Base-by-base conservation (phyloP, 1,140 invertebrate species). In the Camponotus pennsylvanicus region DNA sequence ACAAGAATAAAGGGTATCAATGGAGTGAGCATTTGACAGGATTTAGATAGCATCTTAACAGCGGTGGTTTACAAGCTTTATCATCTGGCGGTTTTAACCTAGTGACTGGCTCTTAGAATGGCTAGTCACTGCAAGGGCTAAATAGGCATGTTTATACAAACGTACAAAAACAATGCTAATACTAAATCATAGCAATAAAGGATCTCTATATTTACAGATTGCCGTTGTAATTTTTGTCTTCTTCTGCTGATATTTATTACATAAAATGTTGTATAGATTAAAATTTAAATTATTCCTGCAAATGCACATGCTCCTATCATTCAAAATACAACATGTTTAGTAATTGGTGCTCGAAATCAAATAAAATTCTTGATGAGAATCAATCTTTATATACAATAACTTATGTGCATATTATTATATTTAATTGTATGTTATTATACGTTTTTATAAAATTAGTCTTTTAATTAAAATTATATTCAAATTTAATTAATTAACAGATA, bases 31-130 rank as follows among this genome's bases (percentile, higher is more conserved):
- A 92, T 94, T 94, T 92, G 93, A 94, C 92, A 90, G 92, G 94
- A 94, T 93, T 94, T 93, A 94, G 94, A 95, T 94, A 87, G 13
- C 92, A 92, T 92, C 93, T 91, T 86, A 92, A 92, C 88, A 91
- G 90, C 91, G 85, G 89, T 91, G 91, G 92, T 94, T 94, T 92
- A 94, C 94, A 93, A 93, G 89, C 85, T 92, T 92, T 90, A 92
- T 92, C 92, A 80, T 89, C 83, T 61, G 78, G 40, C 59, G 63
- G 52, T 70, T 86, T 66, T 79, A 90, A 87, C 89, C 79, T 87
- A 89, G 77, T 85, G 88, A 84, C 84, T 78, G 55, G 64, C 69
- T 78, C 55, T 78, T 63, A 64, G 77, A 91, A 87, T 37, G 77
- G 91, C 89, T 88, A 92, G 86, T 90, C 91, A 91, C 88, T 59